phyloP scores from a whole-genome alignment of 53 echinoderm and acorn worm species.

The Crossaster papposus region DNA sequence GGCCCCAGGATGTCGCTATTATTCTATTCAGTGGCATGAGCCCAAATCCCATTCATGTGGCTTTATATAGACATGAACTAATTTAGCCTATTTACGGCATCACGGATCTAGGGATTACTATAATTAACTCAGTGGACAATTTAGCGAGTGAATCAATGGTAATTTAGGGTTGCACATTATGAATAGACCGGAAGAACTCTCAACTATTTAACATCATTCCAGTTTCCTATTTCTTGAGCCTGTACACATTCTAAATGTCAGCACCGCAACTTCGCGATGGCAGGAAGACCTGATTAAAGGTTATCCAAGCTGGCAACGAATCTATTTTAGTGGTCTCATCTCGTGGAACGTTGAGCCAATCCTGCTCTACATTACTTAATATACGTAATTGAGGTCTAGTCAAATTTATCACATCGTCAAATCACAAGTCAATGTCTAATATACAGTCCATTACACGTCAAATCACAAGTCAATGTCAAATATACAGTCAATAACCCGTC shows the following conservation, averaged over 20 bases:
- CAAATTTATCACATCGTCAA: not conserved
- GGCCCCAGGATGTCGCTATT: too few relatives aligned
- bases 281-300: not conserved
- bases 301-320: not conserved
- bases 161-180: not conserved
- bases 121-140: too few relatives aligned
- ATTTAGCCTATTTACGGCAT: too few relatives aligned
- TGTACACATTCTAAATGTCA: not conserved
- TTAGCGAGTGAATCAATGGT: too few relatives aligned
- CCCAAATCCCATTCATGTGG: too few relatives aligned
- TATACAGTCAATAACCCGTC: too few relatives aligned
- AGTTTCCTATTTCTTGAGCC: not conserved
- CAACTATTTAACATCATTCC: not conserved
- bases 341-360: not conserved
- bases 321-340: not conserved
- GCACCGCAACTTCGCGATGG: not conserved
- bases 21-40: too few relatives aligned
- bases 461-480: too few relatives aligned
- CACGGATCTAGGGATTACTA: too few relatives aligned
- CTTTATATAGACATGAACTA: too few relatives aligned
- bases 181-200: not conserved
- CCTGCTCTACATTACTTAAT: not conserved
- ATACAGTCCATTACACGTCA: too few relatives aligned
- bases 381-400: not conserved
- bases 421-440: too few relatives aligned